Base-by-base conservation (phyloP, 2,797 vertebrate species). In the Eulemur albifrons region DNA sequence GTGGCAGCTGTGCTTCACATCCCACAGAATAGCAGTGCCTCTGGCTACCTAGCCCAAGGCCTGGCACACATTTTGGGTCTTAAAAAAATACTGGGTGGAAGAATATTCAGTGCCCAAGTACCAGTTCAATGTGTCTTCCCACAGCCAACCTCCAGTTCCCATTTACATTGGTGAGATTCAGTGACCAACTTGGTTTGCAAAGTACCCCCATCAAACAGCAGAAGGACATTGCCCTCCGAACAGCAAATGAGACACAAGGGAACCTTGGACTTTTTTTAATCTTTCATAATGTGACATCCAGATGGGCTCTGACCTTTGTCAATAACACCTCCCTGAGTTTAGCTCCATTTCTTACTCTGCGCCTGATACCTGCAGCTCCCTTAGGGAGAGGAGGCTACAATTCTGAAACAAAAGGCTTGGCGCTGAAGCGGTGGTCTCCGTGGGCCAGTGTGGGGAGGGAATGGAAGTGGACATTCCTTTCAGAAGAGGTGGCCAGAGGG, bases 391-490 rank as follows among this genome's bases (percentile, higher is more conserved):
- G 63, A 69, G 32, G 48, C 83, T 97, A 97, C 38, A 97, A 2
- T 90, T 97, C 83, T 50, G 95, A 97, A 95, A 97, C 95, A 67
- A 95, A 96, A 72, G 94, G 80, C 94, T 96, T 97, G 77, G 63
- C 91, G 63, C 61, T 95, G 12, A 88, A 81, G 88, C 73, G 61
- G 52, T 90, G 91, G 57, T 86, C 85, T 70, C 84, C 92, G 5
- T 80, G 90, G 48, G 92, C 92, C 91, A 97, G 43, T 32, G 93
- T 93, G 2, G 97, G 97, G 30, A 97, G 96, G 38, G 97, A 98
- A 75, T 52, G 77, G 85, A 97, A 98, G 63, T 87, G 90, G 32
- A 48, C 18, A 10, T 84, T 96, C 84, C 83, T 97, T 50, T 97
- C 35, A 77, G 97, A 85, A 94, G 88, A 90, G n/a, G 43, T 80